These are phyloP conservation scores for Eidolon helvum DNA, from an alignment of 2,113 vertebrate genomes.

Conservation along the genomic window DNA sequence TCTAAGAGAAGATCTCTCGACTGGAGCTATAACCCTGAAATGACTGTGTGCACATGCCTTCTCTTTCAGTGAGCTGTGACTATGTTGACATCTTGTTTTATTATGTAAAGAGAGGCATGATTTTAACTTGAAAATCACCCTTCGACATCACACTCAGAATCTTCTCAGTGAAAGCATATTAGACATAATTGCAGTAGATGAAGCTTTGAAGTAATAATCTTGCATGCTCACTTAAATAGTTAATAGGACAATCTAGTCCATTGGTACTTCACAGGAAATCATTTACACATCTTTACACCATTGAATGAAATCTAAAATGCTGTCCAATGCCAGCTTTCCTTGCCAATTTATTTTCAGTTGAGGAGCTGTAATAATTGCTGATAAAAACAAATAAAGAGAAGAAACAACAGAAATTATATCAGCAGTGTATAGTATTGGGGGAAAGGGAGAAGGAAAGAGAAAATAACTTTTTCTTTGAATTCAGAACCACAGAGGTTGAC, in stretches of 20 bases:
- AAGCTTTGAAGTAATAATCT: constrained; percentile 51
- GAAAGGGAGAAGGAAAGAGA: background rate
- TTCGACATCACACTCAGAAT: background rate
- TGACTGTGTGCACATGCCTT: constrained; percentile 16
- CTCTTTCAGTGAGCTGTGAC: constrained; percentile 33
- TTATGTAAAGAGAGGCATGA: background rate
- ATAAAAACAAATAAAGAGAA: constrained; percentile 6
- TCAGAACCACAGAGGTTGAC: background rate
- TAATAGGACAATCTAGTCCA: constrained; percentile 51
- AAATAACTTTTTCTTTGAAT: background rate
- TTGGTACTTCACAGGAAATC: constrained; percentile 30
- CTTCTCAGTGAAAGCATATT: constrained; percentile 36
- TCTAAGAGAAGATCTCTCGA: constrained; percentile 68
- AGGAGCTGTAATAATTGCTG: background rate
- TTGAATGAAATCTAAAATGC: background rate
- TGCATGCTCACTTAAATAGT: constrained; percentile 55
- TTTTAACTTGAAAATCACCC: constrained; percentile 37
- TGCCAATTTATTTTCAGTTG: constrained; percentile 11
- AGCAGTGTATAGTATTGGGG: background rate
- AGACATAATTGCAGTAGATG: constrained; percentile 52
- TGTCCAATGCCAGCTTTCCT: background rate
- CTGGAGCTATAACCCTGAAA: constrained; percentile 48
- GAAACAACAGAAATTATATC: background rate
- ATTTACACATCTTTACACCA: constrained; percentile 22
- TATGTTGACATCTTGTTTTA: background rate